Conservation (phyloP, 2,797 vertebrate species). For the Crenuchus spilurus region DNA sequence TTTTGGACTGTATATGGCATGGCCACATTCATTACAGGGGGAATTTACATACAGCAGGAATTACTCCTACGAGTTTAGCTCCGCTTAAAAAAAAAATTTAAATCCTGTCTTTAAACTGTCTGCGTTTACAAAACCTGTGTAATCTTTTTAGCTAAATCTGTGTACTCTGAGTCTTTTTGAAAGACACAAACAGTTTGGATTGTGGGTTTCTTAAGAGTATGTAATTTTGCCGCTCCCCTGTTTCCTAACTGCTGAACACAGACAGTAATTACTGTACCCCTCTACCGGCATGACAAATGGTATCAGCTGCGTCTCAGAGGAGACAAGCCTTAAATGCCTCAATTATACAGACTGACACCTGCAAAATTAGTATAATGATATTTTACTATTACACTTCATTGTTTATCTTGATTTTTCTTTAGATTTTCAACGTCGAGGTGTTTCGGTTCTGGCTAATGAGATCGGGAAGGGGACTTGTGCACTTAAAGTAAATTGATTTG, state of each 20-base stretch:
- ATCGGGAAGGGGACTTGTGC: background rate
- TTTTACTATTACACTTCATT: constrained; percentile 1
- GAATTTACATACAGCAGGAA: background rate
- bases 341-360: constrained; percentile 34
- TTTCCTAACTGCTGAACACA: constrained; percentile 20
- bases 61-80: background rate
- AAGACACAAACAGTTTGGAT: constrained; percentile 16
- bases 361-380: constrained; percentile 4
- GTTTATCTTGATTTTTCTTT: constrained; percentile 4
- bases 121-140: background rate
- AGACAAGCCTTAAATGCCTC: constrained; percentile 16
- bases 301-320: constrained; percentile 12
- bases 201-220: constrained; percentile 9
- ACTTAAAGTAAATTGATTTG: constrained; percentile 42
- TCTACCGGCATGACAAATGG: constrained; percentile 19
- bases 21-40: background rate
- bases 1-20: background rate
- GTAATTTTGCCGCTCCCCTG: constrained; percentile 18
- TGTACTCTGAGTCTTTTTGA: background rate
- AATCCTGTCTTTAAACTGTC: background rate
- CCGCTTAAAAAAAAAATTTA: background rate
- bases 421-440: background rate
- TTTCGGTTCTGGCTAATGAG: constrained; percentile 18
- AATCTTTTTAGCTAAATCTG: background rate
- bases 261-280: constrained; percentile 35